Percentiles rank a stretch among this genome's conserved stretches.
phyloP scores from a whole-genome alignment of 2,113 vertebrate species.

The Passer montanus region DNA sequence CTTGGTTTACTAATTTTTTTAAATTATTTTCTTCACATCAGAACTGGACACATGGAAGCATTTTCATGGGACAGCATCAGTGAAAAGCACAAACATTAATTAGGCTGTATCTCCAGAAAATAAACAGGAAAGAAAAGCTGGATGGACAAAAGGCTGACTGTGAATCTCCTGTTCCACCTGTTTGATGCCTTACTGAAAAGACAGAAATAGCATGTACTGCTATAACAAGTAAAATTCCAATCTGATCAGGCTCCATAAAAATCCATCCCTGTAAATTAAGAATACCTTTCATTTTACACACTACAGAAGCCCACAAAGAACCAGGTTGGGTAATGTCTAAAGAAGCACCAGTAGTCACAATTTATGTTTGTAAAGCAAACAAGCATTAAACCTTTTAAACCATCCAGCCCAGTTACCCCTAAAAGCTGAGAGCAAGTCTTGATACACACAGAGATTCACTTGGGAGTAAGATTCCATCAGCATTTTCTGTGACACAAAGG shows the following conservation, averaged over 20 bases:
- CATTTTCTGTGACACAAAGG: not conserved
- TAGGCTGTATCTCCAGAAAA: not conserved
- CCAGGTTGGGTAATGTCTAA: not conserved
- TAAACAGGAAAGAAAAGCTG: not conserved
- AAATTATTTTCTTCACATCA: not conserved
- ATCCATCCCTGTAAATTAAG: not conserved
- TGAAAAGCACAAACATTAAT: not conserved
- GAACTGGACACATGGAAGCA: not conserved
- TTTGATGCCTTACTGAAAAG: not conserved
- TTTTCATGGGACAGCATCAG: not conserved
- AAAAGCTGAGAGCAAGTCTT: not conserved
- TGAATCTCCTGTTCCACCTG: not conserved
- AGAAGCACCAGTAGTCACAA: not conserved
- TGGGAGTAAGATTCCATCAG: not conserved
- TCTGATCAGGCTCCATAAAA: not conserved
- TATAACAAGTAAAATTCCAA: not conserved
- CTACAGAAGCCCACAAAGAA: not conserved
- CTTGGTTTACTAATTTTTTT: not conserved
- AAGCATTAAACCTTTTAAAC: constrained; percentile 1
- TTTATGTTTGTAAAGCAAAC: not conserved
- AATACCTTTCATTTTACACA: not conserved
- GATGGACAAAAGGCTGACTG: not conserved
- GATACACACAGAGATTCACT: not conserved
- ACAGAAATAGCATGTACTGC: not conserved
- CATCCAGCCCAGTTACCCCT: not conserved